phyloP scores from a whole-genome alignment of 2,797 vertebrate species.

The Momotus momota region DNA sequence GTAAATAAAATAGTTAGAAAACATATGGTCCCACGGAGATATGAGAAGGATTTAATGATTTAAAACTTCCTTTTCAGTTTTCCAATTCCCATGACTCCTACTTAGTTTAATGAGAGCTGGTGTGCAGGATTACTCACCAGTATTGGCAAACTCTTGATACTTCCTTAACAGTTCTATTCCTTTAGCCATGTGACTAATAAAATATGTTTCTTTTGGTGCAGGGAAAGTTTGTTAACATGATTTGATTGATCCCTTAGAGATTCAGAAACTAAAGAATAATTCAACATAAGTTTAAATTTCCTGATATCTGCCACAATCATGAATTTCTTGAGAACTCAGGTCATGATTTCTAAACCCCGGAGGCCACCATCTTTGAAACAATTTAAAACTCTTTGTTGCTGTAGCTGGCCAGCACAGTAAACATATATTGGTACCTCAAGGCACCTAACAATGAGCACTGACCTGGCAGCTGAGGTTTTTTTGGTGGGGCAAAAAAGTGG shows the following conservation, averaged over 20 bases:
- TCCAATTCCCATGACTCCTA: background rate
- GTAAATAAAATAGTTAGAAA: background rate
- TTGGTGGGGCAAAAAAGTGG: background rate
- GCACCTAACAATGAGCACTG: background rate
- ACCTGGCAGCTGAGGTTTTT: background rate
- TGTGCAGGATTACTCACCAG: background rate
- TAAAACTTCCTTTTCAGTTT: constrained; percentile 10
- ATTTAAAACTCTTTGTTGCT: background rate
- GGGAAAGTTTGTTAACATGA: background rate
- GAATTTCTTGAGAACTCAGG: background rate
- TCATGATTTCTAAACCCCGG: background rate
- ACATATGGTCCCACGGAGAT: background rate
- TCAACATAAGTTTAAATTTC: background rate
- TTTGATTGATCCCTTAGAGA: background rate
- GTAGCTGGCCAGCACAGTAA: background rate
- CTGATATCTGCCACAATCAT: background rate
- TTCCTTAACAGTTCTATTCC: background rate
- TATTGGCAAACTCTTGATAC: background rate
- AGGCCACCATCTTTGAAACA: background rate
- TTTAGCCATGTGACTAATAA: background rate
- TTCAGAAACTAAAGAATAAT: background rate
- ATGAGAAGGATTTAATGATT: background rate
- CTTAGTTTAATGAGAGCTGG: background rate
- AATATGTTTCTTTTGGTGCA: background rate
- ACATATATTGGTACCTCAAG: background rate